These are phyloP conservation scores for Caenorhabditis doughertyi DNA, from an alignment of 2,888 invertebrate genomes.

Conservation along the genomic window DNA sequence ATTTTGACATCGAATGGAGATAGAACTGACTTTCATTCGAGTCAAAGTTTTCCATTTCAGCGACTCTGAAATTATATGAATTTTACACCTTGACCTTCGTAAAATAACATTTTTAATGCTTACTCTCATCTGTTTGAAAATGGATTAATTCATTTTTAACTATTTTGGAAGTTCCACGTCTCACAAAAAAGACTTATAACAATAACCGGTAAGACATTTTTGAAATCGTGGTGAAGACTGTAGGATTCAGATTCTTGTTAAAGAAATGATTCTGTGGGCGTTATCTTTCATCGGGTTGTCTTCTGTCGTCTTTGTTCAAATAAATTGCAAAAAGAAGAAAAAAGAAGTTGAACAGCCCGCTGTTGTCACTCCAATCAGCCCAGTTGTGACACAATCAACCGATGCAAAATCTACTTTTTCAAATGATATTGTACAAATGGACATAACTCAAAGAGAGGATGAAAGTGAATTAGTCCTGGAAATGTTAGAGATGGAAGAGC, in stretches of 20 bases:
- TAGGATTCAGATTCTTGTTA: neutral
- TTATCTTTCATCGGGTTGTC: neutral
- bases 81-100: too few relatives aligned
- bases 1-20: too few relatives aligned
- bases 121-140: too few relatives aligned
- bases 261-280: neutral
- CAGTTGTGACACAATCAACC: too few relatives aligned
- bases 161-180: too few relatives aligned
- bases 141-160: too few relatives aligned
- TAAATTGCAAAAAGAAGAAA: neutral
- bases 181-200: too few relatives aligned
- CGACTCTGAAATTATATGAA: too few relatives aligned
- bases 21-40: too few relatives aligned
- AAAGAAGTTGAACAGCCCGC: neutral
- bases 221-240: neutral
- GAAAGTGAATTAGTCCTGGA: neutral
- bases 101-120: too few relatives aligned
- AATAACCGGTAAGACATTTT: neutral
- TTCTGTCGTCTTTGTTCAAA: neutral
- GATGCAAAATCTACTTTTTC: neutral
- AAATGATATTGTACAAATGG: neutral
- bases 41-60: too few relatives aligned
- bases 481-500: neutral
- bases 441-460: neutral
- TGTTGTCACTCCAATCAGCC: neutral